phyloP scores from a whole-genome alignment of 2,888 invertebrate genomes.

The Neoaliturus tenellus region DNA sequence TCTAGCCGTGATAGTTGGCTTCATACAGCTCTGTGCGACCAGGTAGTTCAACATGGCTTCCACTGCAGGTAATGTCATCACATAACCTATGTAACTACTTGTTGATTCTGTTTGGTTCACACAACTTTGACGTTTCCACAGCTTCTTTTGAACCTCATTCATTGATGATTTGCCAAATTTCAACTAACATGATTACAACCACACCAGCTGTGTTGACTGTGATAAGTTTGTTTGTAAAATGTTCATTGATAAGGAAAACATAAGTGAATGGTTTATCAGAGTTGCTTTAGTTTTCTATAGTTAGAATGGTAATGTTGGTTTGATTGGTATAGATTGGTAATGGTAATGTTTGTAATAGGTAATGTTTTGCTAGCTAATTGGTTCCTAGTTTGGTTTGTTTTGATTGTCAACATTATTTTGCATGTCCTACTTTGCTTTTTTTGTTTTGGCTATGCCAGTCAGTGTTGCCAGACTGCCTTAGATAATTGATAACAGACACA shows the following conservation, averaged over 20 bases:
- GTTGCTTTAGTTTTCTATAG: background rate
- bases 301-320: background rate
- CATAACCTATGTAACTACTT: constrained; percentile 27
- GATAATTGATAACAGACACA: too few relatives aligned
- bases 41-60: constrained; percentile 24
- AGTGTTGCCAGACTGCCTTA: background rate
- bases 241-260: background rate
- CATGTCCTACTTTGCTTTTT: background rate
- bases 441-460: background rate
- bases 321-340: too few relatives aligned
- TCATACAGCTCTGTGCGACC: background rate
- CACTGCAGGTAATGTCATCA: background rate
- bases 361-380: too few relatives aligned
- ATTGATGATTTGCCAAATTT: background rate
- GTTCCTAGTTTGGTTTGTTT: background rate
- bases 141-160: background rate
- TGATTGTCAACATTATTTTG: background rate
- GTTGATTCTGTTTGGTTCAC: background rate
- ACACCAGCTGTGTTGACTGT: background rate
- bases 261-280: background rate
- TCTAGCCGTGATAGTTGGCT: background rate
- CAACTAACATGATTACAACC: background rate
- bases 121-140: background rate
- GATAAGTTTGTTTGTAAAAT: background rate
- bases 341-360: background rate